A percentile compares a stretch with the other conserved stretches of the same genome.
phyloP scores from a whole-genome alignment of 2,888 invertebrate species.

The Lepidocyrtinus sp. region DNA sequence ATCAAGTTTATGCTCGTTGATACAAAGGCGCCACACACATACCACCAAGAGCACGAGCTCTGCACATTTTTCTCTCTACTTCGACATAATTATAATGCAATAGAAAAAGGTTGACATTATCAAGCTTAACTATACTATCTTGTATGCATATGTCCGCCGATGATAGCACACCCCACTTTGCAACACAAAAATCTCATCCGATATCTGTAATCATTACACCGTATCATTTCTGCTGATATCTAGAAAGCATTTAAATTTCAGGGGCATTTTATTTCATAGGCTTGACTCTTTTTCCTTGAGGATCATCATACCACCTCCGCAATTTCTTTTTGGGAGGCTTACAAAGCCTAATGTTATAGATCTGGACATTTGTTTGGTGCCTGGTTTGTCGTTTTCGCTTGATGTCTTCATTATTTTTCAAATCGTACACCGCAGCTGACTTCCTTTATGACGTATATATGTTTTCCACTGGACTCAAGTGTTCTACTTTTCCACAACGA shows the following conservation, averaged over 20 bases:
- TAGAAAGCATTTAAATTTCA: conserved; percentile 1
- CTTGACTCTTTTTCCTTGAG: neutral
- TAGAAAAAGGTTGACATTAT: neutral
- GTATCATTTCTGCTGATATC: neutral
- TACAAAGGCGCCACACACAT: conserved; percentile 41
- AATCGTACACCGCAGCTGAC: conserved; percentile 35
- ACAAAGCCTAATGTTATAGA: neutral
- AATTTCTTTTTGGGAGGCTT: conserved; percentile 15
- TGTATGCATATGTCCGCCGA: conserved; percentile 33
- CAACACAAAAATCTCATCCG: neutral
- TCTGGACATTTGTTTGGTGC: conserved; percentile 22
- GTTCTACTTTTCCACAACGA: neutral
- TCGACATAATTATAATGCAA: neutral
- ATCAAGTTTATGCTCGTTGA: conserved; percentile 29
- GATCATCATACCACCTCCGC: conserved; percentile 30
- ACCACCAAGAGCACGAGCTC: conserved; percentile 29
- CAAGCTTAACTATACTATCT: conserved; percentile 2
- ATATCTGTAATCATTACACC: neutral
- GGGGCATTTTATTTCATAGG: conserved; percentile 3
- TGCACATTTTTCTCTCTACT: too few species aligned
- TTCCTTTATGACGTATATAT: conserved; percentile 34
- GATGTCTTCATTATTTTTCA: conserved; percentile 36
- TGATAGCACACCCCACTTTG: conserved; percentile 30
- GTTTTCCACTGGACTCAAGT: conserved; percentile 6
- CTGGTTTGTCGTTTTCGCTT: conserved; percentile 19